Conservation (phyloP, 2,797 vertebrate species). For the Lepus townsendii region DNA sequence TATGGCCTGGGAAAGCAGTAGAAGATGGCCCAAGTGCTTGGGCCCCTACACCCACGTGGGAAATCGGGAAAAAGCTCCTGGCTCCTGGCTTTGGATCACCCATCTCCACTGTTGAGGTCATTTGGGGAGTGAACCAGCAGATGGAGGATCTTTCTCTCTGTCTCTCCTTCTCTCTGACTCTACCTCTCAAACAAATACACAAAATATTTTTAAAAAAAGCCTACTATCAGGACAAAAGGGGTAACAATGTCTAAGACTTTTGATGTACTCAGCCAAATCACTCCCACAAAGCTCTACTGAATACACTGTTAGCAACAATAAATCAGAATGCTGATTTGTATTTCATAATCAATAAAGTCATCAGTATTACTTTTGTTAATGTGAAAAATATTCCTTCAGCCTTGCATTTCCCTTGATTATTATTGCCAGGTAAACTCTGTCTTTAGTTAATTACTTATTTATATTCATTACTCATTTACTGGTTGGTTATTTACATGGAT, state of each 20-base stretch:
- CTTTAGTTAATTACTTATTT: constrained; percentile 24
- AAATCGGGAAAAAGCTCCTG: too few species aligned
- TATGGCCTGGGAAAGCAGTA: too few species aligned
- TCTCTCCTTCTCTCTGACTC: too few species aligned
- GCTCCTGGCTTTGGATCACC: too few species aligned
- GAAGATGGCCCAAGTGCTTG: too few species aligned
- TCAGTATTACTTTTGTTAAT: not conserved
- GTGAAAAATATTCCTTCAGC: constrained; percentile 36
- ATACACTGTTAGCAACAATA: not conserved
- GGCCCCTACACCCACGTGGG: too few species aligned
- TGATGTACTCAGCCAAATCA: not conserved
- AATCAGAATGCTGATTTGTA: not conserved
- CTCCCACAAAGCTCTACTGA: not conserved
- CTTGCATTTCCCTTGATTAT: not conserved
- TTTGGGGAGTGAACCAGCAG: too few species aligned
- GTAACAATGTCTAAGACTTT: not conserved
- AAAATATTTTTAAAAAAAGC: too few species aligned
- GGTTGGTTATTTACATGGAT: not conserved
- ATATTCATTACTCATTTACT: constrained; percentile 43
- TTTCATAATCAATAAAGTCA: not conserved
- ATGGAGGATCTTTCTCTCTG: too few species aligned
- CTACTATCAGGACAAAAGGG: not conserved
- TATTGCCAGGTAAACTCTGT: constrained; percentile 10
- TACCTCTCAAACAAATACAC: too few species aligned
- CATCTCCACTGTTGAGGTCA: too few species aligned